A percentile compares a stretch with the other conserved stretches of the same genome.
Conservation (phyloP, 2,797 vertebrate genomes). For the Hephaestus fuliginosus region DNA sequence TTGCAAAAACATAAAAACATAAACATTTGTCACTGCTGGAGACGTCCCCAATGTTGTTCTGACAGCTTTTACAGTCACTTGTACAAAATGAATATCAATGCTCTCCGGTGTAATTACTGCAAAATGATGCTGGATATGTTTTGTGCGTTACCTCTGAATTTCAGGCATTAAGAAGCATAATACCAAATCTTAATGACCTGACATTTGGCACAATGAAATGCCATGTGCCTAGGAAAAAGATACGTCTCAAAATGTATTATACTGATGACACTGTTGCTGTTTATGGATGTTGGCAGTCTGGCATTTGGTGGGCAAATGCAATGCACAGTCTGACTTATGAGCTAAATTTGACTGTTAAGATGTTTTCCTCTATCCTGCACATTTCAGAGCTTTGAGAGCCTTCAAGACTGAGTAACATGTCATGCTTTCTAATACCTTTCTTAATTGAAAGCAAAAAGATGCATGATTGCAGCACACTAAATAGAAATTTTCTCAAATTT, state of each 20-base stretch:
- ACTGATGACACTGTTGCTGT: background rate
- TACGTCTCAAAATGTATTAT: background rate
- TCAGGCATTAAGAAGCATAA: conserved; percentile 25
- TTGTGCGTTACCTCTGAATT: conserved; percentile 21
- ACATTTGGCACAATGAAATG: conserved; percentile 15
- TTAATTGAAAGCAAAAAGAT: conserved; percentile 35
- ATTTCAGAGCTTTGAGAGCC: background rate
- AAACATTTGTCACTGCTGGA: conserved; percentile 63
- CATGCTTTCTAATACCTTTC: background rate
- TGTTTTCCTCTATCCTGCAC: background rate
- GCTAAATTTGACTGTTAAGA: background rate
- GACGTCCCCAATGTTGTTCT: conserved; percentile 45
- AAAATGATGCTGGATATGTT: conserved; percentile 24
- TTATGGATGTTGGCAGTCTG: background rate
- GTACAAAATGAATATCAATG: conserved; percentile 41
- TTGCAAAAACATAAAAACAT: conserved; percentile 51
- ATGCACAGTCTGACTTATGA: conserved; percentile 8
- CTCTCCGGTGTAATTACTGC: conserved; percentile 53
- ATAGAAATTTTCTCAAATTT: background rate
- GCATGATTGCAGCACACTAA: background rate
- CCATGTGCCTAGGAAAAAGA: background rate
- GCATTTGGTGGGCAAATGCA: conserved; percentile 7
- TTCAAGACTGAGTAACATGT: conserved; percentile 1
- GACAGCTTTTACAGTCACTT: conserved; percentile 47
- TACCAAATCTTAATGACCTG: background rate